Percentiles rank a stretch among this genome's conserved stretches.
phyloP scores from a whole-genome alignment of 2,888 invertebrate genomes.

The Thyatira batis region DNA sequence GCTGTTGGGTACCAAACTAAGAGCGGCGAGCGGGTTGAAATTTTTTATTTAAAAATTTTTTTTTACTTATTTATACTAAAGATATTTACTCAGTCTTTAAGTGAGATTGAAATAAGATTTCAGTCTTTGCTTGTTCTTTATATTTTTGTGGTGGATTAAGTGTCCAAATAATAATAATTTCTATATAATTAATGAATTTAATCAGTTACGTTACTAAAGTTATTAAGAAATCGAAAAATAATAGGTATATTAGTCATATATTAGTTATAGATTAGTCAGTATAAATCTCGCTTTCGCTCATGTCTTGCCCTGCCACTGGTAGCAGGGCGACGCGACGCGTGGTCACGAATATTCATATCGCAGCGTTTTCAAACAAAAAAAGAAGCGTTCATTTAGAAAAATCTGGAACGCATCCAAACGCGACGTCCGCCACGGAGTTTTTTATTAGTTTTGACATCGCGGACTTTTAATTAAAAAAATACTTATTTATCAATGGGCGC shows the following conservation, averaged over 20 bases:
- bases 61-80: too few relatives aligned
- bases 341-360: conserved; percentile 73
- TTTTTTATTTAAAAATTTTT: not conserved
- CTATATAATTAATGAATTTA: too few relatives aligned
- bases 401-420: conserved; percentile 68
- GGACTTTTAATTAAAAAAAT: conserved; percentile 55
- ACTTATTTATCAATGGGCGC: conserved; percentile 43
- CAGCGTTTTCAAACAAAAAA: conserved; percentile 48
- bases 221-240: too few relatives aligned
- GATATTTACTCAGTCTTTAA: too few relatives aligned
- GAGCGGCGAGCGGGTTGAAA: conserved; percentile 34
- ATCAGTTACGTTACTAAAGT: too few relatives aligned
- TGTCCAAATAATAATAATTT: too few relatives aligned
- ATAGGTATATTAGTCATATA: not conserved
- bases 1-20: conserved; percentile 23
- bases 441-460: conserved; percentile 56
- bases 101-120: too few relatives aligned
- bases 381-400: conserved; percentile 59
- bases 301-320: conserved; percentile 35
- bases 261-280: not conserved
- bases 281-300: conserved; percentile 22
- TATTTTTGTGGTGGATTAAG: too few relatives aligned
- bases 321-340: conserved; percentile 63
- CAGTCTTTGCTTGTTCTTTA: too few relatives aligned
- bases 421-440: conserved; percentile 34